Evolutionary conservation across 2,113 vertebrate genomes (phyloP).

Genomic region (Chaetura pelagica): DNA sequence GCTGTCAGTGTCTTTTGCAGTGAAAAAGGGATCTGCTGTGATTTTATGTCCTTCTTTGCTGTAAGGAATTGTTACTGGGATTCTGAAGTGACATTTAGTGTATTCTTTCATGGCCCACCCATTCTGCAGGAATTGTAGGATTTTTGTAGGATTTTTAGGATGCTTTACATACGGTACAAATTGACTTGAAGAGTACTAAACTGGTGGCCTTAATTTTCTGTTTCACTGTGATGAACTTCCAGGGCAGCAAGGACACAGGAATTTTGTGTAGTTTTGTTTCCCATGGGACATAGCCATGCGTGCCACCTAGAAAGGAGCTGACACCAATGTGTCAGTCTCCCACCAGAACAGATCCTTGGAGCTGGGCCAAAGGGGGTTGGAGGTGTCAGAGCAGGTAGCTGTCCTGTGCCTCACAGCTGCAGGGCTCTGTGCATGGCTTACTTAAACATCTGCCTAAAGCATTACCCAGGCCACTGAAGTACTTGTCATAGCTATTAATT

Average conservation of each 20-base stretch:
- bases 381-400: background rate
- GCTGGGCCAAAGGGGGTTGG: background rate
- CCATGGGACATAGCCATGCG: accelerated
- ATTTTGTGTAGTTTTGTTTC: background rate
- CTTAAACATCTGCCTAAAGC: background rate
- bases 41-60: background rate
- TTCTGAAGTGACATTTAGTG: background rate
- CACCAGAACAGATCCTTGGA: background rate
- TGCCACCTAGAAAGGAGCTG: background rate
- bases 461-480: background rate
- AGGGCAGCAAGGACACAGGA: background rate
- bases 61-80: background rate
- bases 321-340: background rate
- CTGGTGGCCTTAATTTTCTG: background rate
- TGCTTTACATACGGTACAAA: background rate
- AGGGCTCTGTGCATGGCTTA: background rate
- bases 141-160: background rate
- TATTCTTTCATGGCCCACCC: background rate
- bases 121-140: background rate
- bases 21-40: background rate
- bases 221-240: background rate
- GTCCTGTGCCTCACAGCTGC: background rate
- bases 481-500: background rate
- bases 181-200: background rate
- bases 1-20: background rate